phyloP scores from a whole-genome alignment of 2,797 vertebrate genomes.

The Anguilla anguilla region DNA sequence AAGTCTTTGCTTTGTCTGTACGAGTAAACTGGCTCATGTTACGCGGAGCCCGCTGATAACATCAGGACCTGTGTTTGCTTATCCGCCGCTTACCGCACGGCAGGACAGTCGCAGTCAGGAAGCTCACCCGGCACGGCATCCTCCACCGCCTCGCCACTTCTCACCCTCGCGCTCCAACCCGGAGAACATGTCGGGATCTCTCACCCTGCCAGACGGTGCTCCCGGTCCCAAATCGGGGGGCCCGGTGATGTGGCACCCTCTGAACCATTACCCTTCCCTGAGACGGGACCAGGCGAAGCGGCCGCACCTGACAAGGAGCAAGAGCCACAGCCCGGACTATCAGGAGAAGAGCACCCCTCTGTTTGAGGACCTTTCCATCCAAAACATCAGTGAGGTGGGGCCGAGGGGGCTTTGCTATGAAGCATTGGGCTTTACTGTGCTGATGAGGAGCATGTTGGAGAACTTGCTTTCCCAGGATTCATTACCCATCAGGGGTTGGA shows the following conservation, averaged over 20 bases:
- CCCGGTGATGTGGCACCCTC: constrained; percentile 38
- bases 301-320: background rate
- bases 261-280: constrained; percentile 46
- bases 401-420: background rate
- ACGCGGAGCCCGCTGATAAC: constrained; percentile 12
- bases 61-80: constrained; percentile 14
- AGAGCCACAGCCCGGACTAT: constrained; percentile 16
- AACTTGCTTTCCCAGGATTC: background rate
- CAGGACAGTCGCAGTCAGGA: background rate
- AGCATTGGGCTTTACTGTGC: background rate
- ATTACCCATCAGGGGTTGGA: background rate
- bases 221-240: background rate
- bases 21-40: constrained; percentile 6
- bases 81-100: background rate
- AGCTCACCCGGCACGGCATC: background rate
- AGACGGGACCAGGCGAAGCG: constrained; percentile 17
- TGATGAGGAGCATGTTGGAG: background rate
- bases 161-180: background rate
- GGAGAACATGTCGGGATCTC: background rate
- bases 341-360: background rate
- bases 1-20: constrained; percentile 21
- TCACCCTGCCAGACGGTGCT: constrained; percentile 15
- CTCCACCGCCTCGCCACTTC: background rate
- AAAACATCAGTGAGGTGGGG: constrained; percentile 23
- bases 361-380: background rate